These are phyloP conservation scores for Notodonta ziczac DNA, from an alignment of 2,888 invertebrate genomes.

Conservation along the genomic window DNA sequence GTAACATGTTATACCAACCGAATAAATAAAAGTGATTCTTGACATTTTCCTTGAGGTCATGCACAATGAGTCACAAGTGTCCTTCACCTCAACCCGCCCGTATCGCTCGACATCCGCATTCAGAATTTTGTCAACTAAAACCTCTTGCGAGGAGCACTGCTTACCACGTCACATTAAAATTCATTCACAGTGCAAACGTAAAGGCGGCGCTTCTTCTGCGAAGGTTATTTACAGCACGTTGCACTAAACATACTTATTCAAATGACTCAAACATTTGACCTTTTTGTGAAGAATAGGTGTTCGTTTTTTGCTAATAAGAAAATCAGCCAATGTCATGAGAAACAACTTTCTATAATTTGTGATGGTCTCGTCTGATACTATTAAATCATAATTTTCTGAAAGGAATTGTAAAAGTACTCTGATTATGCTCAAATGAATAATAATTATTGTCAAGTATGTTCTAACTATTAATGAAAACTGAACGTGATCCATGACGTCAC, in stretches of 20 bases:
- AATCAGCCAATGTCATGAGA: slow-evolving; percentile 30
- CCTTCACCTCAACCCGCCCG: slow-evolving; percentile 71
- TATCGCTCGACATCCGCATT: slow-evolving; percentile 69
- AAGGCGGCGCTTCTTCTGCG: slow-evolving; percentile 35
- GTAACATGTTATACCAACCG: slow-evolving; percentile 11
- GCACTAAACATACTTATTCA: slow-evolving; percentile 24
- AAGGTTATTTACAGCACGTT: slow-evolving; percentile 38
- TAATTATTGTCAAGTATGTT: no score
- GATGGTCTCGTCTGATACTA: slow-evolving; percentile 6
- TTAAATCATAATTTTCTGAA: no score
- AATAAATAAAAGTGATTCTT: slow-evolving; percentile 44
- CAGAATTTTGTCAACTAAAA: slow-evolving; percentile 60
- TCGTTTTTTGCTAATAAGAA: neutral
- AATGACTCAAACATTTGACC: slow-evolving; percentile 37
- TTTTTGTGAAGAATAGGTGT: slow-evolving; percentile 20
- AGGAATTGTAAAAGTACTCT: no score
- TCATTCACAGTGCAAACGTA: slow-evolving; percentile 60
- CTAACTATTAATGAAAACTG: no score
- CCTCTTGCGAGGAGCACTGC: slow-evolving; percentile 38
- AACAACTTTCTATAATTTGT: slow-evolving; percentile 34
- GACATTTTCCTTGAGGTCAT: slow-evolving; percentile 55
- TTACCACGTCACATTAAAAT: slow-evolving; percentile 58
- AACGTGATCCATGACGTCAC: no score
- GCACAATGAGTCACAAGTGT: slow-evolving; percentile 71
- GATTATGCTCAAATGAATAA: no score